phyloP scores from a whole-genome alignment of 2,113 vertebrate genomes.

The Enhydra lutris region DNA sequence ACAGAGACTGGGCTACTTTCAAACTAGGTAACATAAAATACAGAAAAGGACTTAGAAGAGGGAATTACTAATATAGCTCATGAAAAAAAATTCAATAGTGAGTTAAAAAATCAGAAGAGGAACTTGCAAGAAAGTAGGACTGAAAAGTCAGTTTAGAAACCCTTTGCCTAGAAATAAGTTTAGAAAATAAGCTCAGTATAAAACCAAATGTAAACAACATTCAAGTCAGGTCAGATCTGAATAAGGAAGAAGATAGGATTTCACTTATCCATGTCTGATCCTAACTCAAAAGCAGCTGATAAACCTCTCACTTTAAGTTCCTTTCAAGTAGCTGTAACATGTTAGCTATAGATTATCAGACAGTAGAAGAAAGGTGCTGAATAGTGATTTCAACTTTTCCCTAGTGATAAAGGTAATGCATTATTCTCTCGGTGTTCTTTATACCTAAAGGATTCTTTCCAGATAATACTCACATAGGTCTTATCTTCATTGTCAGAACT shows the following conservation, averaged over 20 bases:
- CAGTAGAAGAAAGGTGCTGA: slow-evolving; percentile 12
- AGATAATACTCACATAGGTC: neutral
- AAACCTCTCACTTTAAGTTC: neutral
- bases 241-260: neutral
- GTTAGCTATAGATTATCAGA: slow-evolving; percentile 7
- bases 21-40: neutral
- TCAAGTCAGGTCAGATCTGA: neutral
- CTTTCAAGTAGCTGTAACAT: slow-evolving; percentile 36
- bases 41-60: neutral
- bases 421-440: slow-evolving; percentile 38
- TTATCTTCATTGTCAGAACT: slow-evolving; percentile 45
- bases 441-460: neutral
- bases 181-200: neutral
- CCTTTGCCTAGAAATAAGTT: neutral
- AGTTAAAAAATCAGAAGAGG: neutral
- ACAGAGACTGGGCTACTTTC: neutral
- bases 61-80: neutral
- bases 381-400: slow-evolving; percentile 23
- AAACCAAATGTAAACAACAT: neutral
- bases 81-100: neutral
- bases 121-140: neutral
- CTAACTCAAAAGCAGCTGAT: neutral
- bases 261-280: neutral
- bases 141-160: neutral
- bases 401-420: neutral